Percentiles rank a stretch among this genome's conserved stretches.
These are phyloP conservation scores for Hapalemur alaotrensis DNA, from an alignment of 2,797 vertebrate genomes.

Conservation along the genomic window DNA sequence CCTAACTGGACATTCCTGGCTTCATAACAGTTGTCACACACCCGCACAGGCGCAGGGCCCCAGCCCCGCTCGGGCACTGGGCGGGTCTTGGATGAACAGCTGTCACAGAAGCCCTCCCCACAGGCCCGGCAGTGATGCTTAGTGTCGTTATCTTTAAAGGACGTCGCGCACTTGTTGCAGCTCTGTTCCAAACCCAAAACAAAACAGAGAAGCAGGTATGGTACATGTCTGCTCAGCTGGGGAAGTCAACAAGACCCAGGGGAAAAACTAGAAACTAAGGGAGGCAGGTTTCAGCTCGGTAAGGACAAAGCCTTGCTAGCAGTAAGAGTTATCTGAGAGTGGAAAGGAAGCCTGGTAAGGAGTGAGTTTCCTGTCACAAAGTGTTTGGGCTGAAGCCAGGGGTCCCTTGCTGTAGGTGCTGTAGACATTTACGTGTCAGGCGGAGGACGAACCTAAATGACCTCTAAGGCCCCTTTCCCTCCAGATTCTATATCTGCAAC, in stretches of 20 bases:
- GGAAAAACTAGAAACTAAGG: background rate
- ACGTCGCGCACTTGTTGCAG: slow-evolving; percentile 92
- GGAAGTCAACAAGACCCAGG: background rate
- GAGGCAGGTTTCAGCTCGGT: background rate
- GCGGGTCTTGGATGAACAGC: slow-evolving; percentile 94
- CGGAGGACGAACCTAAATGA: background rate
- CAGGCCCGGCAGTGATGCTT: slow-evolving; percentile 99
- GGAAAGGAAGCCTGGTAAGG: background rate
- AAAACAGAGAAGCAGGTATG: slow-evolving; percentile 64
- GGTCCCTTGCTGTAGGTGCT: background rate
- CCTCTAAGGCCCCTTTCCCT: background rate
- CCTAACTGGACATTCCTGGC: slow-evolving; percentile 86
- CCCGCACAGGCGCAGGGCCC: slow-evolving; percentile 94
- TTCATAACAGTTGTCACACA: slow-evolving; percentile 95
- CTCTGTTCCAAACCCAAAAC: slow-evolving; percentile 85
- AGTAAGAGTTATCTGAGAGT: background rate
- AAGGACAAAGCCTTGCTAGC: background rate
- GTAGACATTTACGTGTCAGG: background rate
- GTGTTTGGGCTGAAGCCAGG: background rate
- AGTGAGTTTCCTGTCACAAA: background rate
- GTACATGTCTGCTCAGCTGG: background rate
- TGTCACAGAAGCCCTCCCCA: slow-evolving; percentile 96
- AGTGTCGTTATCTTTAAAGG: slow-evolving; percentile 95
- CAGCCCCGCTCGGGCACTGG: slow-evolving; percentile 97
- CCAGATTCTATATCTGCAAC: background rate